phyloP scores from a whole-genome alignment of 2,888 invertebrate genomes.

The Lordiphosa andalusiaca region DNA sequence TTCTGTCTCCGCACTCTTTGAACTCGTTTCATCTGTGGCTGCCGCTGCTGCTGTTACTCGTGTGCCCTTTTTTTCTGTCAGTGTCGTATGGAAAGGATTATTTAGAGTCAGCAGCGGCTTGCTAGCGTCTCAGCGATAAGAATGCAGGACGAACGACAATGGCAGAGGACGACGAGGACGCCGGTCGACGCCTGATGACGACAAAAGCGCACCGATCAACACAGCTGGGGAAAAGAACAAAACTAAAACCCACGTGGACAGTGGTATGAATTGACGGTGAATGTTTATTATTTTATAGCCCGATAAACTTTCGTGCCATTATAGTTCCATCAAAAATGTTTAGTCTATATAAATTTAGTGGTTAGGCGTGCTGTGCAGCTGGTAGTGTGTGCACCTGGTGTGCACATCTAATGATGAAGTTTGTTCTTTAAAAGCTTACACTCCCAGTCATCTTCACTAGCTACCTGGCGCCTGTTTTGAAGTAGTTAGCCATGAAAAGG shows the following conservation, averaged over 20 bases:
- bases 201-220: slow-evolving; percentile 62
- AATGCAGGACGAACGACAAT: slow-evolving; percentile 59
- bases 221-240: slow-evolving; percentile 6
- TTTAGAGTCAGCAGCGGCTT: slow-evolving; percentile 76
- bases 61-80: slow-evolving; percentile 45
- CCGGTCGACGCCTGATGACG: slow-evolving; percentile 54
- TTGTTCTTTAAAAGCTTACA: too few species aligned
- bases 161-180: slow-evolving; percentile 28
- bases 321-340: too few species aligned
- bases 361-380: too few species aligned
- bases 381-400: too few species aligned
- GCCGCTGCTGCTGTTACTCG: slow-evolving; percentile 20
- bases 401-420: too few species aligned
- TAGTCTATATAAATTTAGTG: too few species aligned
- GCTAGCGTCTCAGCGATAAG: slow-evolving; percentile 69
- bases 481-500: too few species aligned
- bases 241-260: slow-evolving; percentile 1
- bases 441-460: too few species aligned
- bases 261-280: not conserved
- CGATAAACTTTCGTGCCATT: too few species aligned
- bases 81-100: slow-evolving; percentile 70
- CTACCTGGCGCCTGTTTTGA: too few species aligned
- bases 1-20: slow-evolving; percentile 3
- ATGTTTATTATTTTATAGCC: too few species aligned
- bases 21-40: slow-evolving; percentile 41